Base-by-base conservation (phyloP, 2,888 invertebrate species). In the Selenia dentaria region DNA sequence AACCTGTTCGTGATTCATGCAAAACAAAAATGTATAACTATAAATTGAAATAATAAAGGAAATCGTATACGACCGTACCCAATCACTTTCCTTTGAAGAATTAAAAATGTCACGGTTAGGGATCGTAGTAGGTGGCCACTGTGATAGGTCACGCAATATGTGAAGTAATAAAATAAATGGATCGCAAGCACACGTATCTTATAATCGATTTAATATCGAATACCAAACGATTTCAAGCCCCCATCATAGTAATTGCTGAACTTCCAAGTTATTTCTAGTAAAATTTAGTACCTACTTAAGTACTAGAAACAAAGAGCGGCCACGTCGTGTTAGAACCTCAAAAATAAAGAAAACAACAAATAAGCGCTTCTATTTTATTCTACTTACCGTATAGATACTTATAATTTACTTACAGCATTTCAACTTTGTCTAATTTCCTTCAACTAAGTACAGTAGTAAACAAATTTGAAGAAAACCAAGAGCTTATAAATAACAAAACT, bases 111-210 rank as follows among this genome's bases (percentile, higher is more conserved):
- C 77, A 82, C 70, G 82, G 74, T 68, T 67, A 46, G 57, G 70
- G 62, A 77, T 73, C 70, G 71, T 8, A n/a, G 16, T 18, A 11
- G n/a, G 36, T 74, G 72, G 65, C 63, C 67, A 46, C n/a, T n/a
- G n/a, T n/a, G 70, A 74, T 76, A 74, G 75, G 79, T 83, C 83
- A 83, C 84, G 83, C 77, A 70, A 80, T 60, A 65, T 27, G 13
- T 12, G 41, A 16, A 24, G 43, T 44, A 53, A 51, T 57, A 51
- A 51, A 51, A 71, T 74, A 73, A 73, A 74, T 71, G 72, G 68
- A 74, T 76, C 73, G 73, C 67, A 64, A 61, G 60, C 70, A 67
- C 70, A 74, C 70, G 67, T 63, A 64, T 61, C 50, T 58, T 41
- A 27, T 45, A 47, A 48, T 46, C 33, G 27, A 12, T 40, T 51